phyloP scores from a whole-genome alignment of 2,113 vertebrate genomes.

The Sinocyclocheilus grahami region DNA sequence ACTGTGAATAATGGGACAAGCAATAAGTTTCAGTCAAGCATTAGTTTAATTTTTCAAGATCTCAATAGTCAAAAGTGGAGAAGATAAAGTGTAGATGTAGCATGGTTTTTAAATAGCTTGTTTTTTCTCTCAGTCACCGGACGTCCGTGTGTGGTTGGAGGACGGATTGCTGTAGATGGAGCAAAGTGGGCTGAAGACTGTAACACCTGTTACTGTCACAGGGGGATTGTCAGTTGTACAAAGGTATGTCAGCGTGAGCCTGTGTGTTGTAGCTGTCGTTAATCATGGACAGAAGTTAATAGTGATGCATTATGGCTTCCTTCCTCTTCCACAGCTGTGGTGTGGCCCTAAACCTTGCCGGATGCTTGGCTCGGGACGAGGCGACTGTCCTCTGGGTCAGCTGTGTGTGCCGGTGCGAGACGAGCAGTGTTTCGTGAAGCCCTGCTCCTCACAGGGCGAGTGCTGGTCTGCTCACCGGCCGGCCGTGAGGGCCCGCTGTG shows the following conservation, averaged over 20 bases:
- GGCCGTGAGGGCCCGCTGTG: slow-evolving; percentile 76
- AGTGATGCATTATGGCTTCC: not conserved
- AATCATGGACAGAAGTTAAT: not conserved
- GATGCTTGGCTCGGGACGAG: slow-evolving; percentile 70
- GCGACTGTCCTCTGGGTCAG: slow-evolving; percentile 77
- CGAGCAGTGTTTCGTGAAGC: slow-evolving; percentile 82
- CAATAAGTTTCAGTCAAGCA: no score
- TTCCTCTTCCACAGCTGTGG: slow-evolving; percentile 74
- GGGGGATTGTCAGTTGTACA: slow-evolving; percentile 82
- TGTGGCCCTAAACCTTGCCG: slow-evolving; percentile 83
- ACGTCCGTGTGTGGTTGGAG: slow-evolving; percentile 75
- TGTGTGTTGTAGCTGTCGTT: not conserved
- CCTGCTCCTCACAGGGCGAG: slow-evolving; percentile 79
- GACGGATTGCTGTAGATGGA: slow-evolving; percentile 77
- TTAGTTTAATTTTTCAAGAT: not conserved
- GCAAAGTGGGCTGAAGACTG: slow-evolving; percentile 85
- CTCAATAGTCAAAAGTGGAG: not conserved
- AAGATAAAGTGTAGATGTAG: not conserved
- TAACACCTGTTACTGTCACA: slow-evolving; percentile 83
- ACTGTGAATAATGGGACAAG: not conserved
- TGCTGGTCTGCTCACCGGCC: slow-evolving; percentile 79
- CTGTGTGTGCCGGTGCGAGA: slow-evolving; percentile 79
- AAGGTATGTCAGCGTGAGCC: slow-evolving; percentile 74
- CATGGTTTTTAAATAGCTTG: not conserved
- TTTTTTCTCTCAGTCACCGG: slow-evolving; percentile 75